These are phyloP conservation scores for Saguinus midas DNA, from an alignment of 2,113 vertebrate genomes.

Conservation along the genomic window DNA sequence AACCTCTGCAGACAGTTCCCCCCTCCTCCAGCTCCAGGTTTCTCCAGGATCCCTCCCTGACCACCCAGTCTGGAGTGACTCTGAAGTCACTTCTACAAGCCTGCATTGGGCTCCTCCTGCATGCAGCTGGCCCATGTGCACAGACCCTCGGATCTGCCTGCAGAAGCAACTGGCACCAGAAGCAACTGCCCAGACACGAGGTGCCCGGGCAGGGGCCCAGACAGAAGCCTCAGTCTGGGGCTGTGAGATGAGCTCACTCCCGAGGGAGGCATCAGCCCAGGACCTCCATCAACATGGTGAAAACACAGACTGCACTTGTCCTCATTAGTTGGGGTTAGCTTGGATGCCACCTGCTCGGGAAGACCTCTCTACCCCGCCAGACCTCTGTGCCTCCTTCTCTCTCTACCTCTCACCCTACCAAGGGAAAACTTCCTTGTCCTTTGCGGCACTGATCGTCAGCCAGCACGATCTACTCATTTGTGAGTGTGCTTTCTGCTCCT, in stretches of 20 bases:
- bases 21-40: neutral
- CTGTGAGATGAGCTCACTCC: fast-evolving
- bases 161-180: neutral
- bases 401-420: fast-evolving
- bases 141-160: too few relatives aligned
- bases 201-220: fast-evolving
- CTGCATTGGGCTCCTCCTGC: neutral
- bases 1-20: fast-evolving
- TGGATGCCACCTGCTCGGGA: neutral
- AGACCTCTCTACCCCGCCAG: neutral
- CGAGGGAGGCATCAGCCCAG: fast-evolving
- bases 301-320: fast-evolving
- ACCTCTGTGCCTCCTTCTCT: too few relatives aligned
- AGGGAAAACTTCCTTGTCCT: neutral
- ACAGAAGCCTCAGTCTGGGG: neutral
- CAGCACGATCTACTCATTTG: too few relatives aligned
- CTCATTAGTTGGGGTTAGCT: fast-evolving
- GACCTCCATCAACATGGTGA: neutral
- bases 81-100: neutral
- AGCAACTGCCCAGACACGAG: neutral
- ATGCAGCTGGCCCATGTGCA: fast-evolving
- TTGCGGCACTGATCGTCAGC: neutral
- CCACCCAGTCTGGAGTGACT: too few relatives aligned
- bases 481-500: neutral
- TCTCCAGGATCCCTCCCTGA: neutral